Base-by-base conservation (phyloP, 2,113 vertebrate genomes). In the Xenopus borealis region DNA sequence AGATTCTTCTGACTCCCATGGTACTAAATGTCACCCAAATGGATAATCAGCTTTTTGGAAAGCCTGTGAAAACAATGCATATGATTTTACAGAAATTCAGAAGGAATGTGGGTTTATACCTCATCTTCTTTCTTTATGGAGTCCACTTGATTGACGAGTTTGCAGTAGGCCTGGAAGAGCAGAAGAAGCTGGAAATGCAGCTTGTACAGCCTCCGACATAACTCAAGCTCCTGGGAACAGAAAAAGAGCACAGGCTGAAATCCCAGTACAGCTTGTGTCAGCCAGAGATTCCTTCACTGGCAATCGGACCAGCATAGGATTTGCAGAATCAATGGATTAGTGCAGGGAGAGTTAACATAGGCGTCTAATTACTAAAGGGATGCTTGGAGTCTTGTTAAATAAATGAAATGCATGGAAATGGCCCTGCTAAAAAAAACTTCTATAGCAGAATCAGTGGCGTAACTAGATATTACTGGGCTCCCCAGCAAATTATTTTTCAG, bases 81-180 rank as follows among this genome's bases (percentile, higher is more conserved):
- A 50, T 50, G 13, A 50, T 50, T 10, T 50, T 3, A 10, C 52
- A 55, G 52, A 55, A 55, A 12, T 55, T n/a, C 52, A 16, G 19
- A 7, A 57, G 12, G 33, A 17, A 52, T n/a, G 7, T 3, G 10
- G 1, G 17, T 18, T 2, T 83, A 90, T 88, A 98, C 97, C 95
- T 98, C 95, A 4, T 95, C 91, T 88, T 97, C 94, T 80, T 94
- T 94, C 88, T 93, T 97, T 80, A 99, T 94, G 72, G 91, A 89
- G 80, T 98, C 95, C 80, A 99, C 94, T 86, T 92, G 92, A 88
- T 84, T 95, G 89, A 98, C 93, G 78, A 99, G 95, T 85, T 99
- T 99, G 82, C 95, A 96, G 80, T 99, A 99, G 70, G 97, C 95
- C 88, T 99, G 97, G 86, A 99, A 99, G 70, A 99, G 93, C 86